Evolutionary conservation across 2,797 vertebrate genomes (phyloP).

Genomic region (Melanotaenia pygmaea): DNA sequence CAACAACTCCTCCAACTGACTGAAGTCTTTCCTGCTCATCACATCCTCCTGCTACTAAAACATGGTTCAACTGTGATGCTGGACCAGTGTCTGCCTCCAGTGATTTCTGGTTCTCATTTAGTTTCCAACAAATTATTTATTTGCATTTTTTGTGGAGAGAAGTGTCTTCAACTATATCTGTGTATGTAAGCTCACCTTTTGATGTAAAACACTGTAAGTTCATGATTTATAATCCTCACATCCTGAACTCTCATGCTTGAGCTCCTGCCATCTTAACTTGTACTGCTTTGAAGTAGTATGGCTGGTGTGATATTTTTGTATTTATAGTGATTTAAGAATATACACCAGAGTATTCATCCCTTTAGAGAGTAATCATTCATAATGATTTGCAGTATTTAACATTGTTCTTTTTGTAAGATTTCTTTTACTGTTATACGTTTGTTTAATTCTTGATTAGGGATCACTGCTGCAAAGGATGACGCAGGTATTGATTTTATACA

Average conservation of each 20-base stretch:
- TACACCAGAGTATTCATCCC: constrained; percentile 52
- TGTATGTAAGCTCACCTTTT: constrained; percentile 18
- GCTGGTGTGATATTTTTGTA: constrained; percentile 92
- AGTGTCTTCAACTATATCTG: constrained; percentile 13
- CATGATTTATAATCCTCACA: constrained; percentile 14
- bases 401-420: constrained; percentile 33
- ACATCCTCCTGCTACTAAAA: constrained; percentile 37
- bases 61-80: constrained; percentile 33
- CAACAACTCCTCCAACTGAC: constrained; percentile 86
- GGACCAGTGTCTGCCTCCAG: constrained; percentile 51
- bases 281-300: constrained; percentile 76
- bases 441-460: constrained; percentile 34
- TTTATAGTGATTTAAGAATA: constrained; percentile 83
- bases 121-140: constrained; percentile 44
- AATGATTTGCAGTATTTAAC: constrained; percentile 67
- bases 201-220: constrained; percentile 25
- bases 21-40: neutral
- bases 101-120: constrained; percentile 34
- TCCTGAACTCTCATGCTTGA: constrained; percentile 23
- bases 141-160: constrained; percentile 32
- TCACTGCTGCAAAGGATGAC: constrained; percentile 22
- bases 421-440: constrained; percentile 19
- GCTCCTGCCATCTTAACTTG: constrained; percentile 36
- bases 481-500: constrained; percentile 40
- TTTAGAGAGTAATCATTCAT: constrained; percentile 55